Base-by-base conservation (phyloP, 2,113 vertebrate species). In the Heteronetta atricapilla region DNA sequence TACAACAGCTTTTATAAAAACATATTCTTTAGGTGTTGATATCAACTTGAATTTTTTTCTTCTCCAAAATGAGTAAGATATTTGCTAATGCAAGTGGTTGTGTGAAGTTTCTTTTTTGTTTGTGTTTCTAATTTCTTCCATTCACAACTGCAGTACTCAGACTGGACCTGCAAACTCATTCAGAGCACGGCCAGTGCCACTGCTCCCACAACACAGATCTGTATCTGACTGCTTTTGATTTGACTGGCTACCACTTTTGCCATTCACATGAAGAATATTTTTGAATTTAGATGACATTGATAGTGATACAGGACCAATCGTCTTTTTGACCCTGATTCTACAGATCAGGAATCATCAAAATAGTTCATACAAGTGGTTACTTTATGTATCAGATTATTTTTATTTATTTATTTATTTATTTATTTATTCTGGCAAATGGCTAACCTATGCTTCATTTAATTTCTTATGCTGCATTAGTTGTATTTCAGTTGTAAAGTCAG, bases 251-350 rank as follows among this genome's bases (percentile, higher is more conserved):
- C 94, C 93, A 86, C 79, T 13, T 88, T 93, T 82, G 91, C 94
- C 94, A 79, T 80, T 86, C 58, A 11, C 23, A 33, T 76, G 72
- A 83, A 82, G 52, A 82, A 84, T 83, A 52, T 58, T 89, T 52
- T 81, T 90, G 94, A 84, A 93, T 96, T 92, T 64, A 88, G 86
- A 92, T 94, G 88, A 96, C 91, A 94, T 94, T 94, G 96, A 95
- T 94, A 91, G 95, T 82, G 85, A 86, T 87, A 73, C 91, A 85
- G 92, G 58, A 92, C 93, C 79, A 50, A 11, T 83, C 90, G 64
- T 88, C 82, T 87, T 86, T 92, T 88, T 94, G 86, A 69, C 89
- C 93, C 56, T 67, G 34, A 78, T 94, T 90, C 96, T 70, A 33
- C 17, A 91, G 81, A 88, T 86, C 75, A 82, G 81, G 77, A 69